Evolutionary conservation across 92 coral and sea anemone genomes (phyloP), one percentile per base, ranked within the genome.

Genomic region (Metridium senile): DNA sequence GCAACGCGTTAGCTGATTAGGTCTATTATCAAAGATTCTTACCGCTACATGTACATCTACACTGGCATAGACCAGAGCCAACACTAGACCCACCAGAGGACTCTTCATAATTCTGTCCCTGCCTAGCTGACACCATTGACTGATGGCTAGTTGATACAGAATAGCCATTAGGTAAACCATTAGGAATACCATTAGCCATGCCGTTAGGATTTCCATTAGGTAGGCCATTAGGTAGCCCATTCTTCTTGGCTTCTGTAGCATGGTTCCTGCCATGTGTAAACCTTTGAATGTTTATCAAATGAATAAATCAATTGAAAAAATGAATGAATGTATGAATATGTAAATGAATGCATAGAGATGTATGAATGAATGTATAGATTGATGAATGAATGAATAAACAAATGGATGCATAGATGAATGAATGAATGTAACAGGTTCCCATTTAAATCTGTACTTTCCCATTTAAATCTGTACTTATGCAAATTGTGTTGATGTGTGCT

Each of bases 41-140:
- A 88, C 93, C 93, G 66, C 86, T 86, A 71, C 93, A 88, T 0
- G 93, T 88, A 62, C 93, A 88, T 71, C 89, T 74, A 64, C 93
- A 88, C 73, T 75, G 89, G 47, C 93, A 84, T 16, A 77, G 62
- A 26, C 86, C 68, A 8, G 84, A 79, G 0, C 78, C 57, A 32
- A 79, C 57, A 35, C 76, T 82, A 27, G 93, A 88, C 26, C 93
- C 83, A 25, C 79, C 89, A 23, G 92, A 87, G 20, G 85, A 81
- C 39, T 84, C 93, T 63, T 88, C 93, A 58, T 82, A 83, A 35
- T 81, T 79, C 43, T 71, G 76, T 18, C 69, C 88, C 25, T 62
- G 58, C 45, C 74, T 75, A 57, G 54, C 77, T 57, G 82, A 74
- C 17, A 26, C 79, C 25, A 62, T 30, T 17, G 79, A 74, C 67